phyloP scores from a whole-genome alignment of 2,113 vertebrate species.

The pig (Sus scrofa) region DNA sequence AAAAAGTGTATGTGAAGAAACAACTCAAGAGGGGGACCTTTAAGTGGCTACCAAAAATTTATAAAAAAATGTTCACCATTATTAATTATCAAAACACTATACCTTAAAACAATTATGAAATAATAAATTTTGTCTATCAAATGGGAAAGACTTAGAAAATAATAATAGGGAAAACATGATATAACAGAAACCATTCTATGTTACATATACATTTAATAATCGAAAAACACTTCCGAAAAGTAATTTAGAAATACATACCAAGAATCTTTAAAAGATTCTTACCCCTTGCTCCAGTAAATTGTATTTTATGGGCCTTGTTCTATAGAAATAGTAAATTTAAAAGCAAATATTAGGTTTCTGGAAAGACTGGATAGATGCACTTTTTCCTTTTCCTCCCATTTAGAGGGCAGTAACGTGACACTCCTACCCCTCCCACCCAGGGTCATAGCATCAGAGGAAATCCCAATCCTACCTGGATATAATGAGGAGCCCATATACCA shows the following conservation, averaged over 20 bases:
- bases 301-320: not conserved
- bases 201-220: slow-evolving; percentile 3
- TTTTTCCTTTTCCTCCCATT: not conserved
- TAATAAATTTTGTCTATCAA: not conserved
- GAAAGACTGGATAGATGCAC: not conserved
- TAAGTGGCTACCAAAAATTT: not conserved
- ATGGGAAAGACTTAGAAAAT: not conserved
- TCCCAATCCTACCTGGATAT: not conserved
- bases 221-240: not conserved
- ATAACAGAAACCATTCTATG: not conserved
- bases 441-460: not conserved
- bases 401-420: not conserved
- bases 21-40: not conserved
- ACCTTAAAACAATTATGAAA: not conserved
- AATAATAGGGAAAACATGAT: not conserved
- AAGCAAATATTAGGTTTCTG: not conserved
- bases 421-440: not conserved
- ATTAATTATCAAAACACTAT: not conserved
- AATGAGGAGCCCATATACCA: not conserved
- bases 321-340: slow-evolving; percentile 25
- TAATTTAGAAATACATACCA: slow-evolving; percentile 30
- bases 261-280: not conserved
- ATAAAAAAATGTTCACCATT: not conserved
- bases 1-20: not conserved
- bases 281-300: not conserved